phyloP scores from a whole-genome alignment of 2,888 invertebrate genomes.

The Baccha elongata region DNA sequence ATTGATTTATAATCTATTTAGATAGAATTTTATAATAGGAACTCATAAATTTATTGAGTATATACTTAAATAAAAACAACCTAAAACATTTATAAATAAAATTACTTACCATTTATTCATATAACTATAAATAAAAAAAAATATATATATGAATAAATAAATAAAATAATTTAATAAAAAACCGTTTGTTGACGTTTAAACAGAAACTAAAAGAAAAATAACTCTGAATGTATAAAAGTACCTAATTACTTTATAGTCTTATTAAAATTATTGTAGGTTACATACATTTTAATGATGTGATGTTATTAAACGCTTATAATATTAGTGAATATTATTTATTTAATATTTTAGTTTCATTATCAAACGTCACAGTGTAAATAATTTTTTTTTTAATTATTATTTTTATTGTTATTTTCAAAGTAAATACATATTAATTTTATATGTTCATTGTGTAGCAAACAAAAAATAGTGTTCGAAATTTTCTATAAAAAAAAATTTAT shows the following conservation, averaged over 20 bases:
- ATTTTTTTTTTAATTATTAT: slow-evolving; percentile 12
- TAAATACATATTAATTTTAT: slow-evolving; percentile 10
- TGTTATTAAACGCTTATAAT: slow-evolving; percentile 56
- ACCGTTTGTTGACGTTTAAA: slow-evolving; percentile 61
- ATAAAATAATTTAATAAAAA: slow-evolving; percentile 39
- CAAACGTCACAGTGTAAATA: slow-evolving; percentile 59
- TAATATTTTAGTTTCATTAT: slow-evolving; percentile 1
- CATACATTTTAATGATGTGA: slow-evolving; percentile 43
- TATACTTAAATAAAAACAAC: slow-evolving; percentile 15
- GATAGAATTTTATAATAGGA: slow-evolving; percentile 66
- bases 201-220: slow-evolving; percentile 27
- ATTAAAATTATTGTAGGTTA: slow-evolving; percentile 46
- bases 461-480: slow-evolving; percentile 28
- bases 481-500: slow-evolving; percentile 16
- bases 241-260: slow-evolving; percentile 67
- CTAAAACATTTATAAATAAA: slow-evolving; percentile 34
- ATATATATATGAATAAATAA: too few relatives aligned
- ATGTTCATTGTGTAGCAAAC: slow-evolving; percentile 30
- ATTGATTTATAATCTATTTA: slow-evolving; percentile 61
- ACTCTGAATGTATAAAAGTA: slow-evolving; percentile 71
- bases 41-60: too few relatives aligned
- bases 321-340: slow-evolving; percentile 17
- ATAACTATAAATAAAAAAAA: slow-evolving; percentile 10
- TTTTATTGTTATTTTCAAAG: slow-evolving; percentile 8
- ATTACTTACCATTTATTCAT: slow-evolving; percentile 52